Conservation (phyloP, 1,140 invertebrate species). For the Leptonema lineaticorne region DNA sequence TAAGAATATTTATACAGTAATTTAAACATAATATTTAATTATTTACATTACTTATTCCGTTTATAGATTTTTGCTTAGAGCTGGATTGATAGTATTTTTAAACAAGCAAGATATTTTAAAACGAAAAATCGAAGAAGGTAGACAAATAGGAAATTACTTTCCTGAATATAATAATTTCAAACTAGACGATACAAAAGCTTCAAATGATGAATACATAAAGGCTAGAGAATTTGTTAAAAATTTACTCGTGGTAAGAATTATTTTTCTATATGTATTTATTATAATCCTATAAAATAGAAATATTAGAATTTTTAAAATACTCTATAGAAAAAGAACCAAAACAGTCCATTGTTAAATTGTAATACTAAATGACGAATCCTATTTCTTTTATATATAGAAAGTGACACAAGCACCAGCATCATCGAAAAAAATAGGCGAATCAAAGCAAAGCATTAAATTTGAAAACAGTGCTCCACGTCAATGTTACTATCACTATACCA, state of each 20-base stretch:
- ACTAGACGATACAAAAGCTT: conserved; percentile 46
- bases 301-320: background rate
- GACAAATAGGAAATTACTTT: conserved; percentile 64
- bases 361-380: background rate
- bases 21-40: background rate
- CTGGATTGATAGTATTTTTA: conserved; percentile 77
- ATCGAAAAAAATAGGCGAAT: background rate
- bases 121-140: conserved; percentile 68
- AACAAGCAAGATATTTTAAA: conserved; percentile 81
- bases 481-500: conserved; percentile 71
- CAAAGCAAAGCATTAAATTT: conserved; percentile 41
- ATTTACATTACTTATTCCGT: conserved; percentile 2
- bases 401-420: conserved; percentile 44
- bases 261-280: background rate
- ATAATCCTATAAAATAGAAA: background rate
- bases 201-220: conserved; percentile 62
- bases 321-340: background rate
- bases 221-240: conserved; percentile 69
- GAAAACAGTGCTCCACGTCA: conserved; percentile 50
- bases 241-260: conserved; percentile 61
- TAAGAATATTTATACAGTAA: too few species aligned
- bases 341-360: background rate
- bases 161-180: conserved; percentile 62
- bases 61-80: conserved; percentile 69
- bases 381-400: conserved; percentile 44